Conservation (phyloP, 2,113 vertebrate genomes). For the Trematomus loennbergii region DNA sequence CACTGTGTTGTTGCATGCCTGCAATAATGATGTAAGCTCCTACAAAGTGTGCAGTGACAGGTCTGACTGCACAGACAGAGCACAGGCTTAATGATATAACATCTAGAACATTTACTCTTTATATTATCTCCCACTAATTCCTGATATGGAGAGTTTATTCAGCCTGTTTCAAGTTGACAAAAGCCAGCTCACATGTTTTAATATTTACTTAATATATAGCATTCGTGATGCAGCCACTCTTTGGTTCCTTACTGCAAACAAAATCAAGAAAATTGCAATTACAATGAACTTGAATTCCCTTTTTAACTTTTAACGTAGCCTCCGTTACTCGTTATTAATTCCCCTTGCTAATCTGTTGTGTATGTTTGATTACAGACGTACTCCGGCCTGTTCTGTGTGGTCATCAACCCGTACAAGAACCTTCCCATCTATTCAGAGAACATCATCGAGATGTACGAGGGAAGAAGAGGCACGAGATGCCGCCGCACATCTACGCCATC, state of each 20-base stretch:
- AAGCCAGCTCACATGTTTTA: not conserved
- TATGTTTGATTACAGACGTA: slow-evolving; percentile 75
- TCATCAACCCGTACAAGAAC: slow-evolving; percentile 86
- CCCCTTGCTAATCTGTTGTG: slow-evolving; percentile 3
- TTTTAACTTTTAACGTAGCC: too few species aligned
- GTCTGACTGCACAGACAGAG: slow-evolving; percentile 27
- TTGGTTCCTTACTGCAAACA: not conserved
- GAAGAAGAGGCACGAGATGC: slow-evolving; percentile 85
- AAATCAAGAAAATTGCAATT: too few species aligned
- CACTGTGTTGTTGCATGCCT: slow-evolving; percentile 23
- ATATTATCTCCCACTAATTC: not conserved
- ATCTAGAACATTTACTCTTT: slow-evolving; percentile 13
- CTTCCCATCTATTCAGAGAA: slow-evolving; percentile 85
- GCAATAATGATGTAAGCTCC: slow-evolving; percentile 38
- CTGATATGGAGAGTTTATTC: not conserved
- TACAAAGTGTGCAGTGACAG: slow-evolving; percentile 29
- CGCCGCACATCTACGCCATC: slow-evolving; percentile 85
- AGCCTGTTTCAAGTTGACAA: not conserved
- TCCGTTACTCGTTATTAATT: not conserved
- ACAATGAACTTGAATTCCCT: too few species aligned
- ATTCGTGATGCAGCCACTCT: not conserved
- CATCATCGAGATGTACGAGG: slow-evolving; percentile 86
- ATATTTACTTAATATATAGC: not conserved
- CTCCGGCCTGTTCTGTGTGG: slow-evolving; percentile 84
- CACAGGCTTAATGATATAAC: slow-evolving; percentile 34